Evolutionary conservation across 1,140 invertebrate species (phyloP).

Genomic region (Hycleus phaleratus): DNA sequence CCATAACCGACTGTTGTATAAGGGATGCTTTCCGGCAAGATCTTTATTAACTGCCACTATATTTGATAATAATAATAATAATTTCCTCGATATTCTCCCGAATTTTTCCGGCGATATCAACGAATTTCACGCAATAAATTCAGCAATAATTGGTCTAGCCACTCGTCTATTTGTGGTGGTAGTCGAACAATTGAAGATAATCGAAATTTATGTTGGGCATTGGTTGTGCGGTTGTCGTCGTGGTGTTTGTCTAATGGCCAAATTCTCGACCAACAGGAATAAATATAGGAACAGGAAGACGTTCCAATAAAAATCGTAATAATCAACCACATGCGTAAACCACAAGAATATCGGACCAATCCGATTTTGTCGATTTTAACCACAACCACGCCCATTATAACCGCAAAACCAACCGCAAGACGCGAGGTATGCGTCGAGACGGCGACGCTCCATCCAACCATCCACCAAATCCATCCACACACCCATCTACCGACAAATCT

Average conservation of each 20-base stretch:
- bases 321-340: conserved; percentile 43
- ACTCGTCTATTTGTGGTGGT: too few species aligned
- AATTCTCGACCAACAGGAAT: background rate
- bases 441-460: conserved; percentile 21
- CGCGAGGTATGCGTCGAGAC: conserved; percentile 38
- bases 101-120: too few species aligned
- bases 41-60: too few species aligned
- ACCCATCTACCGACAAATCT: background rate
- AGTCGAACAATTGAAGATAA: too few species aligned
- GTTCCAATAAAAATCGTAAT: conserved; percentile 42
- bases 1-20: too few species aligned
- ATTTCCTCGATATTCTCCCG: too few species aligned
- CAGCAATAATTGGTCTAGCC: too few species aligned
- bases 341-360: conserved; percentile 41
- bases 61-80: too few species aligned
- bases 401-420: conserved; percentile 46
- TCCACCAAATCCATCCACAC: background rate
- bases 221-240: too few species aligned
- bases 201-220: too few species aligned
- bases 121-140: too few species aligned
- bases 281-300: conserved; percentile 4
- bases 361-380: conserved; percentile 33
- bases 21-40: too few species aligned
- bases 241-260: background rate
- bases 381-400: conserved; percentile 42